Conservation (phyloP, 2,797 vertebrate genomes). For the Acipenser transmontanus region DNA sequence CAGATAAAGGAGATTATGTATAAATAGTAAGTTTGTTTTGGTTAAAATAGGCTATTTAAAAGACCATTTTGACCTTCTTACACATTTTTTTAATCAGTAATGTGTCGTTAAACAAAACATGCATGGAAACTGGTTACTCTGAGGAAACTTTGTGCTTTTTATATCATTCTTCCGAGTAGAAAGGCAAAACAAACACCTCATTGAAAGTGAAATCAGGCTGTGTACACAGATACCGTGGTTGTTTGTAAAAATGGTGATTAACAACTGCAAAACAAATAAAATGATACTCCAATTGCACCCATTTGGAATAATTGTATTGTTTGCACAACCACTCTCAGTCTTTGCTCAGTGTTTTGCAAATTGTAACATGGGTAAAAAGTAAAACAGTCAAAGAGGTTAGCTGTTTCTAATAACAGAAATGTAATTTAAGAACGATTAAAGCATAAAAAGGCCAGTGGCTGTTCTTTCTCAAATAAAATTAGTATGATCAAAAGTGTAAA, state of each 20-base stretch:
- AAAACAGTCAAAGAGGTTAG: conserved; percentile 13
- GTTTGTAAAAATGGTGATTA: conserved; percentile 66
- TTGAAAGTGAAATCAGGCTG: conserved; percentile 67
- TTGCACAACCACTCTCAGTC: conserved; percentile 11
- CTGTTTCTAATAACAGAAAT: background rate
- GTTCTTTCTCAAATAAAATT: no score
- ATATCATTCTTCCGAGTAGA: background rate
- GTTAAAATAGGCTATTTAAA: no score
- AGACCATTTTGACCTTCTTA: background rate
- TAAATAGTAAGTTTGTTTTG: no score
- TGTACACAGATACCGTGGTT: conserved; percentile 60
- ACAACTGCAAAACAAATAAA: conserved; percentile 56
- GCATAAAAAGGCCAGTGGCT: background rate
- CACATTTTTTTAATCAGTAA: background rate
- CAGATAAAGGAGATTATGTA: no score
- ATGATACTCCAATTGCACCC: conserved; percentile 51
- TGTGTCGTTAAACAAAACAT: background rate
- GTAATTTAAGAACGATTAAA: background rate
- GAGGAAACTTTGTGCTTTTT: conserved; percentile 2
- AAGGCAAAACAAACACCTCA: conserved; percentile 51
- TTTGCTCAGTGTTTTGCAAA: conserved; percentile 27
- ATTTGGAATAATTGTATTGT: conserved; percentile 43
- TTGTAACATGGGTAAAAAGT: conserved; percentile 33
- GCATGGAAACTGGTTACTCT: background rate
- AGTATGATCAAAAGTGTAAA: no score